A percentile compares a stretch with the other conserved stretches of the same genome.
phyloP scores from a whole-genome alignment of 2,888 invertebrate species.

The Dryobota labecula region DNA sequence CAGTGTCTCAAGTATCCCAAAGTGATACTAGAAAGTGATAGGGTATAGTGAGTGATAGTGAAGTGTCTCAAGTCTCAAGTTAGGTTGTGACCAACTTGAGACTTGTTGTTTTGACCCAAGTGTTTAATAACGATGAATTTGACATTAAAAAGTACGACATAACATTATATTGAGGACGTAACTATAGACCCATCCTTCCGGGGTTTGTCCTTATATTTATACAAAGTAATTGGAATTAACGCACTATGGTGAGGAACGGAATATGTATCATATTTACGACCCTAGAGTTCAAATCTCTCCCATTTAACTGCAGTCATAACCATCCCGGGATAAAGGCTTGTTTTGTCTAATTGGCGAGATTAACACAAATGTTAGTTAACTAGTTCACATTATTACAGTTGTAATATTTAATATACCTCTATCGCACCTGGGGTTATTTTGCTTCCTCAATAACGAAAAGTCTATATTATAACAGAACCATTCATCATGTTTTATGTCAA shows the following conservation, averaged over 20 bases:
- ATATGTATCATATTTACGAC: conserved; percentile 1
- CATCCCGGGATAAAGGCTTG: conserved; percentile 15
- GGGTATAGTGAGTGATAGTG: too few species aligned
- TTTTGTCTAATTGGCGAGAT: conserved; percentile 32
- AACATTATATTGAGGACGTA: not conserved
- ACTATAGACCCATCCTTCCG: not conserved
- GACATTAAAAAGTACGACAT: not conserved
- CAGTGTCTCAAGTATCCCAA: too few species aligned
- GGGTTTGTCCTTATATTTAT: not conserved
- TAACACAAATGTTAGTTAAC: conserved; percentile 20
- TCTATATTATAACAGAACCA: too few species aligned
- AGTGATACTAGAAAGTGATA: too few species aligned
- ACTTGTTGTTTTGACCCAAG: too few species aligned
- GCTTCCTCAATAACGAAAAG: not conserved
- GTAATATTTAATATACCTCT: conserved; percentile 21
- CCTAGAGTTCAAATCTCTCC: conserved; percentile 19
- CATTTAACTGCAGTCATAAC: conserved; percentile 25
- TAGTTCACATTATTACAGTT: conserved; percentile 7
- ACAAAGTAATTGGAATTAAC: not conserved
- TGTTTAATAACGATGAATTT: not conserved
- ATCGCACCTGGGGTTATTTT: not conserved
- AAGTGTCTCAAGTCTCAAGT: too few species aligned
- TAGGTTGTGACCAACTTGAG: too few species aligned
- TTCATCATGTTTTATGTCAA: not conserved
- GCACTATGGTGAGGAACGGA: not conserved